A percentile compares a stretch with the other conserved stretches of the same genome.
These are phyloP conservation scores for Todiramphus chloris DNA, from an alignment of 2,113 vertebrate species.

Conservation along the genomic window DNA sequence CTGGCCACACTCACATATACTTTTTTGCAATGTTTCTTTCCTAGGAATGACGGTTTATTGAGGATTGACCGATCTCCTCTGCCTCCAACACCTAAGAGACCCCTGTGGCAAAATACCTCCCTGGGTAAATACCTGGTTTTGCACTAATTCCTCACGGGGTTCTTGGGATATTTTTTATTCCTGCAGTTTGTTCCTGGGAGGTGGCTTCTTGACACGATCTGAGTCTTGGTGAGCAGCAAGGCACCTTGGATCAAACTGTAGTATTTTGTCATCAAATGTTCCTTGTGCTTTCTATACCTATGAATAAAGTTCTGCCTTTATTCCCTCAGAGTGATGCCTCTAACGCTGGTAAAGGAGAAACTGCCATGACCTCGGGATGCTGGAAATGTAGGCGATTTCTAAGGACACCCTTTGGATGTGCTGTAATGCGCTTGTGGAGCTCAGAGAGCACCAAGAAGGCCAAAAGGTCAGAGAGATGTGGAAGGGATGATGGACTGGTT, in stretches of 20 bases:
- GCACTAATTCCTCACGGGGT: not conserved
- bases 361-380: not conserved
- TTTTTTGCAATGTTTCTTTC: not conserved
- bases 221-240: not conserved
- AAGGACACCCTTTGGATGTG: not conserved
- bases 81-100: not conserved
- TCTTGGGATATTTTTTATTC: not conserved
- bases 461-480: not conserved
- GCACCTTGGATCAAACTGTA: not conserved
- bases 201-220: not conserved
- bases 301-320: not conserved
- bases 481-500: not conserved
- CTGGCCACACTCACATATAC: rapidly evolving
- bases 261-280: not conserved
- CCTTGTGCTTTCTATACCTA: not conserved
- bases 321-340: not conserved
- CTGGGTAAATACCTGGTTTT: no score
- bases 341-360: not conserved
- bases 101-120: not conserved
- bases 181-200: not conserved
- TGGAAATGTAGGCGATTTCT: not conserved
- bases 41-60: not conserved
- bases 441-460: not conserved
- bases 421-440: not conserved
- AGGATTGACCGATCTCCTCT: not conserved